Percentiles rank a stretch among this genome's conserved stretches.
Evolutionary conservation across 2,888 invertebrate genomes (phyloP).

Genomic region (Hecatera dysodea): DNA sequence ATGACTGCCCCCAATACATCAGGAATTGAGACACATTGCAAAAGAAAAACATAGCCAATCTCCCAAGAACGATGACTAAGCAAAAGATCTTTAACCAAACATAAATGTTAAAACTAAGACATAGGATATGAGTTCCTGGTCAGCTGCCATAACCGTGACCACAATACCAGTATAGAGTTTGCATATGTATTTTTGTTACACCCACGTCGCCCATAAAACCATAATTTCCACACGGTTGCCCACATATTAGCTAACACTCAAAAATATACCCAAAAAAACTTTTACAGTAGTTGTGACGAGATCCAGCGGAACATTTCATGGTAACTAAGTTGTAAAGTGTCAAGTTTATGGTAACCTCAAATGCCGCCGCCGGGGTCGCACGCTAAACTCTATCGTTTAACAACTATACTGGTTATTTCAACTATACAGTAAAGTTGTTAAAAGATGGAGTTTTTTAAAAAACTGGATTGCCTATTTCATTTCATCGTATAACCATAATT

Average conservation of each 20-base stretch:
- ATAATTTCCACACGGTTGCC: slow-evolving; percentile 1
- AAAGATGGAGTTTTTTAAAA: too few species aligned
- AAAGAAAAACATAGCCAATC: neutral
- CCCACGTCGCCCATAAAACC: slow-evolving; percentile 9
- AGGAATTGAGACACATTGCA: neutral
- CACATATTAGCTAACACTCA: slow-evolving; percentile 19
- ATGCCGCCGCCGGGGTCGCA: slow-evolving; percentile 56
- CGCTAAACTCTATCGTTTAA: slow-evolving; percentile 60
- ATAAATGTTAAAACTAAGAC: neutral
- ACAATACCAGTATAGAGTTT: neutral
- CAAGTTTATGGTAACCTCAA: slow-evolving; percentile 64
- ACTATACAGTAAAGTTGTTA: too few species aligned
- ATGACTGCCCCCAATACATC: too few species aligned
- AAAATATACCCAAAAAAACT: slow-evolving; percentile 9
- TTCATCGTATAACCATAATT: too few species aligned
- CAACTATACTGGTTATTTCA: slow-evolving; percentile 57
- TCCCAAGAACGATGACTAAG: neutral
- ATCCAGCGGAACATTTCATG: slow-evolving; percentile 43
- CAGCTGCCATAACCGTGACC: neutral
- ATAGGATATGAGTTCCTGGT: neutral
- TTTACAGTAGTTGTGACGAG: slow-evolving; percentile 41
- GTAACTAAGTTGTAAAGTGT: slow-evolving; percentile 66
- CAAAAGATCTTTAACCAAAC: neutral
- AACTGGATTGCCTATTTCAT: slow-evolving; percentile 44
- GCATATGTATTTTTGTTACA: neutral